Base-by-base conservation (phyloP, 2,888 invertebrate genomes). In the Dynastes hyllus region DNA sequence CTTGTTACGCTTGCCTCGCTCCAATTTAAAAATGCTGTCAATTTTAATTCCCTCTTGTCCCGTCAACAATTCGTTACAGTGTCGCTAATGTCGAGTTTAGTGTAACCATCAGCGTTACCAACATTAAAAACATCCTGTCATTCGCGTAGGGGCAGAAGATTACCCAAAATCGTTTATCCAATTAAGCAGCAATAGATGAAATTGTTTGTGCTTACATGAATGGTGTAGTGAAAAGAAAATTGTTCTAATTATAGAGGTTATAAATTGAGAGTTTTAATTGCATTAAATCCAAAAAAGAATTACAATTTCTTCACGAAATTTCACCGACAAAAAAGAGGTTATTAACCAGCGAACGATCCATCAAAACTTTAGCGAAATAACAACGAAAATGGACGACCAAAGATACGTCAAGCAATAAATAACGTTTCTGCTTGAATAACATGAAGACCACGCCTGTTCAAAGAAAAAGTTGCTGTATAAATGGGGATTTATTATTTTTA, bases 71-170 rank as follows among this genome's bases (percentile, higher is more conserved):
- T 13, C 4, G 5, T 27, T 32, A 22, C 55, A 63, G 63, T 63
- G 63, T 63, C 27, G 63, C 29, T 63, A 63, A 63, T 63, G 6
- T 3, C 29, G 63, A n/a, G 9, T 55, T 8, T 32, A 63, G 29
- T 27, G 63, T 32, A 32, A 63, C 63, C 29, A 13, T 13, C 32
- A 63, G 63, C 27, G 32, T 13, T 32, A 63, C 63, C 63, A 63
- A 63, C 63, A 63, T 63, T 63, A 63, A 63, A 63, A 63, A 63
- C 63, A 63, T 63, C 63, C 63, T 63, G 63, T 63, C 27, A 13
- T 63, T 63, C 29, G 29, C 27, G 27, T 63, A 6, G 53, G 16
- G 22, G 11, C 16, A 4, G 16, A 55, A 55, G 16, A 22, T 22
- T 16, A 55, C 55, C 63, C 63, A 13, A 63, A 63, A 63, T 27